These are phyloP conservation scores for Hippopotamus amphibius DNA, from an alignment of 2,113 vertebrate genomes.

Conservation along the genomic window DNA sequence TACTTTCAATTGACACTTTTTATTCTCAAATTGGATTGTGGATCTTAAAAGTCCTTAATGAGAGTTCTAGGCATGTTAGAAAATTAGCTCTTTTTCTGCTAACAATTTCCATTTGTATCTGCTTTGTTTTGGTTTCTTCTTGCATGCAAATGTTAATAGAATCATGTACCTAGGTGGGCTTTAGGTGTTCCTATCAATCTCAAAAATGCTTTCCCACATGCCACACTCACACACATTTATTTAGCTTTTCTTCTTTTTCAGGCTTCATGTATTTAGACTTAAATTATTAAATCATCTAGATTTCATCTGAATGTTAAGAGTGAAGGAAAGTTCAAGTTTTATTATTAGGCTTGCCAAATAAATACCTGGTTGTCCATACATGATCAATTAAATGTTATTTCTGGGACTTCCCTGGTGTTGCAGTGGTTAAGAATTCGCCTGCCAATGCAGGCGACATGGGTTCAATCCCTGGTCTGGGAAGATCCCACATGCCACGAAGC, in stretches of 20 bases:
- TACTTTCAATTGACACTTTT: neutral
- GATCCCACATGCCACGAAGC: too few relatives aligned
- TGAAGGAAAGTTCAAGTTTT: neutral
- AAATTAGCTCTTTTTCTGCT: neutral
- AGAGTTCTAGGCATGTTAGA: neutral
- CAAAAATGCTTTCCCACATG: neutral
- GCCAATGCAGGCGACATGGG: too few relatives aligned
- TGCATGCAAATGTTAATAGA: neutral
- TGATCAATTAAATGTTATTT: neutral
- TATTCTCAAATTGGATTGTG: neutral
- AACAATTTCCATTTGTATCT: neutral
- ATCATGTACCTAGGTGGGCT: neutral
- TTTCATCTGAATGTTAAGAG: neutral
- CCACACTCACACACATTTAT: neutral
- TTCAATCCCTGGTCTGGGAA: too few relatives aligned
- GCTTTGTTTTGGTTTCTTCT: neutral
- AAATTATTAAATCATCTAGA: neutral
- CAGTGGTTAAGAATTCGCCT: too few relatives aligned
- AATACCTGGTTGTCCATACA: neutral
- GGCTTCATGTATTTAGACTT: neutral
- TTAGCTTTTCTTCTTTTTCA: neutral
- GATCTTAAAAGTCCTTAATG: neutral
- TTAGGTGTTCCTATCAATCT: neutral
- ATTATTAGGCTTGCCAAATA: neutral
- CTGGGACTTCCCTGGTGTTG: too few relatives aligned